Percentiles rank a stretch among this genome's conserved stretches.
phyloP scores from a whole-genome alignment of 2,888 invertebrate species.

The Eurytoma adleriae region DNA sequence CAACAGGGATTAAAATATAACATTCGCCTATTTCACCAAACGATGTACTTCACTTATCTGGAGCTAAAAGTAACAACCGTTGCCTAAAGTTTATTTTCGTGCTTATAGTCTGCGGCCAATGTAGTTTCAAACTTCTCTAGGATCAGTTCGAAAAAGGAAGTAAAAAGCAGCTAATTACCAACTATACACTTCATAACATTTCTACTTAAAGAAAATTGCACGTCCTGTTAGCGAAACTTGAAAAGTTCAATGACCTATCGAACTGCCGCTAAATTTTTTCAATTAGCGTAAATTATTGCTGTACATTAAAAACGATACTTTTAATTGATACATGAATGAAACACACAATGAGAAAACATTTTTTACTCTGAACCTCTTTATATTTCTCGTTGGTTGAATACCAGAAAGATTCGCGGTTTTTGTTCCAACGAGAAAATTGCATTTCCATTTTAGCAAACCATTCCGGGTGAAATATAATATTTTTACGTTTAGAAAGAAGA shows the following conservation, averaged over 20 bases:
- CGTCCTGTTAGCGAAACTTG: not conserved
- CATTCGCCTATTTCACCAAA: constrained; percentile 6
- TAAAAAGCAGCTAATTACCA: constrained; percentile 12
- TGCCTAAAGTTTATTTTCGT: constrained; percentile 32
- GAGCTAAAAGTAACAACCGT: constrained; percentile 21
- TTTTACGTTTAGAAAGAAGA: no score
- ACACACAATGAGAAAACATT: no score
- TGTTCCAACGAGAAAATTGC: no score
- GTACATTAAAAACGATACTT: no score
- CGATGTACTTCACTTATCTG: constrained; percentile 28
- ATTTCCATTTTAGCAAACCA: no score
- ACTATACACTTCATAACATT: constrained; percentile 8
- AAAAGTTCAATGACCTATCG: not conserved
- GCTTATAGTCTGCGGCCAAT: constrained; percentile 8
- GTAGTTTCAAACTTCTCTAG: constrained; percentile 18
- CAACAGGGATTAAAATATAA: not conserved
- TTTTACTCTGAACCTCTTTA: no score
- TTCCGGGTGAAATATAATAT: no score
- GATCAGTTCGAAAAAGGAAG: constrained; percentile 29
- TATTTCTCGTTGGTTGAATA: no score
- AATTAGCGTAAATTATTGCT: no score
- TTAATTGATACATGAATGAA: no score
- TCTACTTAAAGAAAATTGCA: constrained; percentile 15
- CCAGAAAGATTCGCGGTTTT: no score
- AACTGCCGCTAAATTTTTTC: no score